A percentile compares a stretch with the other conserved stretches of the same genome.
phyloP scores from a whole-genome alignment of 2,888 invertebrate species.

The Ectobius pallidus region DNA sequence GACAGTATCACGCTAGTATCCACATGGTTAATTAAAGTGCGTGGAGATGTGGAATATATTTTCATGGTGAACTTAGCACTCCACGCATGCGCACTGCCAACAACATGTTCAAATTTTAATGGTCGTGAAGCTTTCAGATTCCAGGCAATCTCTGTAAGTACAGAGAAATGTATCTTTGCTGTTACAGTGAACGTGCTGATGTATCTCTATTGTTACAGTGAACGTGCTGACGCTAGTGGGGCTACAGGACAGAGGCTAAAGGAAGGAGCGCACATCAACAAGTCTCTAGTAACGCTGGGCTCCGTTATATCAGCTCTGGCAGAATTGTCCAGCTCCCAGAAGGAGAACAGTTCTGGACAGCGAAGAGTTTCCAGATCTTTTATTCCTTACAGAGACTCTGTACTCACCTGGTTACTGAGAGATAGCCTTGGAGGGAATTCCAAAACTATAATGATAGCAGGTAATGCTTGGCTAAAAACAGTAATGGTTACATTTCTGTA shows the following conservation, averaged over 20 bases:
- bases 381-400: conserved; percentile 88
- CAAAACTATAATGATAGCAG: conserved; percentile 91
- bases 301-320: conserved; percentile 87
- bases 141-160: too few relatives aligned
- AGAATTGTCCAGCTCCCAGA: conserved; percentile 60
- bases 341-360: conserved; percentile 38
- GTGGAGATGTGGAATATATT: too few relatives aligned
- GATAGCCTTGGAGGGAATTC: conserved; percentile 90
- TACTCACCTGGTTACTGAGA: conserved; percentile 86
- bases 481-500: neutral
- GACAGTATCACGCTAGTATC: too few relatives aligned
- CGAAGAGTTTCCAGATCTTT: conserved; percentile 67
- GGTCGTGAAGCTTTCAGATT: too few relatives aligned
- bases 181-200: too few relatives aligned
- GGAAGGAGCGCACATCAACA: conserved; percentile 90
- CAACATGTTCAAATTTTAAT: too few relatives aligned
- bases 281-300: conserved; percentile 85
- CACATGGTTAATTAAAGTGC: too few relatives aligned
- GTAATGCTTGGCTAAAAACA: conserved; percentile 41
- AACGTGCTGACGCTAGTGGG: conserved; percentile 86
- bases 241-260: conserved; percentile 89
- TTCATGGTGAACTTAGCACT: too few relatives aligned
- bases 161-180: too few relatives aligned
- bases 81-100: too few relatives aligned
- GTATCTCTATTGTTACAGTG: conserved; percentile 64